Conservation (phyloP, 2,797 vertebrate genomes). For the Hirundo rustica region DNA sequence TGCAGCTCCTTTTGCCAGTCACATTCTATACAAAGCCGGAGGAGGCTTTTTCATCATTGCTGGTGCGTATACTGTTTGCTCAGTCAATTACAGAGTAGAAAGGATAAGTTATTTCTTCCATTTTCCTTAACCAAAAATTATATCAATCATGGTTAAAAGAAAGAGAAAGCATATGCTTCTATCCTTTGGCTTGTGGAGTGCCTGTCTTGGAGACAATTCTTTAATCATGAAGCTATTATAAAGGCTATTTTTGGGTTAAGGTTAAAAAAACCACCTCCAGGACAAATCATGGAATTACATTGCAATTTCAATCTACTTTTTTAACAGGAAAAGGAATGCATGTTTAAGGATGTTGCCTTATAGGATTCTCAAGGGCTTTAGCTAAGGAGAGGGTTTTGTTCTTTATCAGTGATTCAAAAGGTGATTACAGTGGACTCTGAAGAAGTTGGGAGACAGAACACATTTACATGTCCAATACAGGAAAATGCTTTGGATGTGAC, state of each 20-base stretch:
- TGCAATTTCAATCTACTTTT: not conserved
- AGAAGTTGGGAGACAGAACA: not conserved
- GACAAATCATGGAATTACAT: not conserved
- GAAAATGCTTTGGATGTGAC: not conserved
- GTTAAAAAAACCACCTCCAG: not conserved
- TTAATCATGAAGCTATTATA: not conserved
- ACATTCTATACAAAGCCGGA: slow-evolving; percentile 90
- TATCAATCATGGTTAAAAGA: not conserved
- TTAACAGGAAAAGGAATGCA: not conserved
- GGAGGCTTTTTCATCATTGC: slow-evolving; percentile 87
- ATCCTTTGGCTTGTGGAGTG: not conserved
- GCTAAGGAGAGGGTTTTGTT: not conserved
- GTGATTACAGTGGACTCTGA: not conserved
- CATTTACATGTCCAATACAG: not conserved
- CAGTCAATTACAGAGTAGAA: not conserved
- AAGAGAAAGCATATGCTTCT: not conserved
- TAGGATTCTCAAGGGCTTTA: not conserved
- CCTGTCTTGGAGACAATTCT: not conserved
- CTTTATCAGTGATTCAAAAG: not conserved
- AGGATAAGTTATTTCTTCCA: not conserved
- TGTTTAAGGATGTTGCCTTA: not conserved
- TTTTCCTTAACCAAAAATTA: not conserved
- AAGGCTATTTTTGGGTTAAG: not conserved
- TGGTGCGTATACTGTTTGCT: slow-evolving; percentile 77
- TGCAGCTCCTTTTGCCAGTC: slow-evolving; percentile 91